Evolutionary conservation across 2,113 vertebrate species (phyloP).

Genomic region (Uria aalge): DNA sequence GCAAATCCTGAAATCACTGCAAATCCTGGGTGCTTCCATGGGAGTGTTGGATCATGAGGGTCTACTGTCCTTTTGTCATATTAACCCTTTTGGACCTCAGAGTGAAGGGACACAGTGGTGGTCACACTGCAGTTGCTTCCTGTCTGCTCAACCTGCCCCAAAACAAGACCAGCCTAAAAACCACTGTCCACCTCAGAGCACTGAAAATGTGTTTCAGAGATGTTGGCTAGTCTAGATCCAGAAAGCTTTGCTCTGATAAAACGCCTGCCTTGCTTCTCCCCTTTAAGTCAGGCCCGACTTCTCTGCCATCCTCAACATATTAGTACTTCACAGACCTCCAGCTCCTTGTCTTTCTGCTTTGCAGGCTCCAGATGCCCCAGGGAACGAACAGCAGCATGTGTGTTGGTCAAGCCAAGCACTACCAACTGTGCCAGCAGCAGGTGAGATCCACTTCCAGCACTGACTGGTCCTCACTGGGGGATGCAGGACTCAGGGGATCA

Average conservation of each 20-base stretch:
- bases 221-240: neutral
- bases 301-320: neutral
- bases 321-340: neutral
- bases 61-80: neutral
- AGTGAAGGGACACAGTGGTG: neutral
- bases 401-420: slow-evolving; percentile 77
- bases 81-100: neutral
- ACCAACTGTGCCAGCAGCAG: slow-evolving; percentile 85
- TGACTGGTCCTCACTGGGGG: neutral
- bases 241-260: neutral
- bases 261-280: neutral
- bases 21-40: neutral
- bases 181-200: neutral
- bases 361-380: slow-evolving; percentile 78
- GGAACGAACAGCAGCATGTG: slow-evolving; percentile 80
- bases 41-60: neutral
- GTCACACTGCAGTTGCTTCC: neutral
- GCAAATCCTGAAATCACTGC: neutral
- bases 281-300: neutral
- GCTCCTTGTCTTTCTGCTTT: neutral
- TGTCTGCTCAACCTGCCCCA: neutral
- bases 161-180: neutral
- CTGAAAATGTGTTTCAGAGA: neutral
- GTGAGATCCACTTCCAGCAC: slow-evolving; percentile 55
- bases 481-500: neutral